Evolutionary conservation across 2,888 invertebrate genomes (phyloP).

Genomic region (Volucella bombylans): DNA sequence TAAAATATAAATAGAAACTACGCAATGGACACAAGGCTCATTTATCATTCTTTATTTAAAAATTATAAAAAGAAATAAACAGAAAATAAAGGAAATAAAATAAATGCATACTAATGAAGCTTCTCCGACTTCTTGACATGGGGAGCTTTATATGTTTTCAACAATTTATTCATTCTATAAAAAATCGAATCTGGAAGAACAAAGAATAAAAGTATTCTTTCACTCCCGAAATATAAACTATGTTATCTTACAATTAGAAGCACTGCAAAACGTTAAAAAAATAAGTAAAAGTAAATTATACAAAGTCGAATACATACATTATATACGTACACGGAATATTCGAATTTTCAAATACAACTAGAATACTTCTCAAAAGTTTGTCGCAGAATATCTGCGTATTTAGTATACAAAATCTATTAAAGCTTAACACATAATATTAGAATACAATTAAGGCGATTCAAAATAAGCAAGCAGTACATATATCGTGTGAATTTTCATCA

Average conservation of each 20-base stretch:
- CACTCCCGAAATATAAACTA: conserved; percentile 44
- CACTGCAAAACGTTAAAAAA: conserved; percentile 69
- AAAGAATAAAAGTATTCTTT: conserved; percentile 62
- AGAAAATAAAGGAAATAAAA: conserved; percentile 30
- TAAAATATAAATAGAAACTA: conserved; percentile 65
- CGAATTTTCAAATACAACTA: conserved; percentile 40
- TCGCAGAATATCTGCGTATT: conserved; percentile 34
- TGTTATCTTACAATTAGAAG: conserved; percentile 65
- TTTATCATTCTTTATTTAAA: conserved; percentile 60
- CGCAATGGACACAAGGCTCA: conserved; percentile 57
- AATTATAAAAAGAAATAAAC: conserved; percentile 37
- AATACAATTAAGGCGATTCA: conserved; percentile 62
- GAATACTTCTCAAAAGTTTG: conserved; percentile 41
- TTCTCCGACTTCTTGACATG: conserved; percentile 38
- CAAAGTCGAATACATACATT: conserved; percentile 43
- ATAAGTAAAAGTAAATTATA: conserved; percentile 33
- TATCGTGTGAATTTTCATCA: conserved; percentile 20
- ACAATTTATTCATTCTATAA: conserved; percentile 58
- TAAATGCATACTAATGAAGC: conserved; percentile 59
- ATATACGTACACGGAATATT: conserved; percentile 34
- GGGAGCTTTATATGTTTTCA: conserved; percentile 21
- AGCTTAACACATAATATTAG: conserved; percentile 53
- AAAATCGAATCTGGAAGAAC: conserved; percentile 45
- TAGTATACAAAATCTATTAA: conserved; percentile 51
- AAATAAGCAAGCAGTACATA: conserved; percentile 13